Base-by-base conservation (phyloP, 2,113 vertebrate species). In the Pseudopipra pipra region DNA sequence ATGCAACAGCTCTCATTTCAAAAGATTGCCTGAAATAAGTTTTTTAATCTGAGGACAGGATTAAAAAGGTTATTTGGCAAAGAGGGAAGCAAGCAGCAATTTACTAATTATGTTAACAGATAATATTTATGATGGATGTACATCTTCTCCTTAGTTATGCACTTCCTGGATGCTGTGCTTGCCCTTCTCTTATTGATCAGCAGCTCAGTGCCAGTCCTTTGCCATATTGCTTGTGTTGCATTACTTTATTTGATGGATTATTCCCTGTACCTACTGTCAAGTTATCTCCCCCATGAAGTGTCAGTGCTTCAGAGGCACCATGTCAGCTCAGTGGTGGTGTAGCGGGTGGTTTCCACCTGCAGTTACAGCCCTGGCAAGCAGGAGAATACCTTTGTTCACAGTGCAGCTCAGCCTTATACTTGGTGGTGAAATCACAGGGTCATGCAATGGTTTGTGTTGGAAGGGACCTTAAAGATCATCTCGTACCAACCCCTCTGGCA, bases 251-350 rank as follows among this genome's bases (percentile, higher is more conserved):
- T 55, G 44, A 22, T 33, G 41, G 59, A 35, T 78, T 62, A 12
- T 78, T 76, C 41, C 12, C 22, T 39, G 27, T 28, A 8, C 27
- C 59, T 55, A n/a, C 59, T 10, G 12, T 35, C 33, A 4, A 14
- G 1, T 8, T 22, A 10, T 52, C 3, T n/a, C 6, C 5, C 14
- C 5, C 3, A 18, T 3, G 1, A 73, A 51, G 20, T 11, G 14
- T 37, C 19, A 41, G 39, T 59, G 66, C 28, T 54, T 28, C 1
- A 0, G 17, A 27, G 39, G 30, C 62, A 41, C 22, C 0, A 0
- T 47, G 51, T 14, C 0, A 3, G 7, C 31, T 59, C 6, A 2
- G 0, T 22, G 51, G n/a, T 41, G 67, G 19, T 1, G 1, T 72
- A 63, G 80, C 93, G 81, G 76, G 84, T 94, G 68, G 14, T 23